Percentiles rank a stretch among this genome's conserved stretches.
Conservation (phyloP, 2,797 vertebrate genomes). For the Sorex maritimensis region DNA sequence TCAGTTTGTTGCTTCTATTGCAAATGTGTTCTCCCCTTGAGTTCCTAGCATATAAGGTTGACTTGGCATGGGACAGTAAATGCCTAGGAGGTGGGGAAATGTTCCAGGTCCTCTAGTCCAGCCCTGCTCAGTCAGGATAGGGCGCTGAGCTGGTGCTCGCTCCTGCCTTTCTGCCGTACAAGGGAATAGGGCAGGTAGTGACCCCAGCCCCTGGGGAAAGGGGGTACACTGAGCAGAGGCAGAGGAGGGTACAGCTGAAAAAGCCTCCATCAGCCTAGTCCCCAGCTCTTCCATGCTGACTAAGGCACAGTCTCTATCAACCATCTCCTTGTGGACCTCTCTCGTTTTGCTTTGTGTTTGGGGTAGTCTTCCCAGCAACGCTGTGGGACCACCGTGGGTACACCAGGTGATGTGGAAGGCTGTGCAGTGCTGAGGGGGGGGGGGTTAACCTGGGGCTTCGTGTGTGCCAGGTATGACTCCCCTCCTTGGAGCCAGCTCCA, state of each 20-base stretch:
- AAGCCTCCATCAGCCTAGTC: neutral
- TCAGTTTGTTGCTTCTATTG: neutral
- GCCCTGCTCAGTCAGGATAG: neutral
- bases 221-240: rapidly evolving
- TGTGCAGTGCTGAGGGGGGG: too few species aligned
- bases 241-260: neutral
- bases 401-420: too few species aligned
- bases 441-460: too few species aligned
- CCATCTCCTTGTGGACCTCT: neutral
- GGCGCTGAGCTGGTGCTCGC: neutral
- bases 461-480: too few species aligned
- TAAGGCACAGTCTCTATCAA: neutral
- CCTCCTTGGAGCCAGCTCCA: too few species aligned
- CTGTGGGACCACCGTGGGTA: too few species aligned
- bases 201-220: neutral
- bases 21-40: neutral
- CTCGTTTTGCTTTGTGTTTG: too few species aligned
- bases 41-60: neutral
- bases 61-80: neutral
- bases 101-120: neutral
- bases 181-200: neutral
- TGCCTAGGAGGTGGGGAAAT: neutral
- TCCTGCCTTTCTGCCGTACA: neutral
- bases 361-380: too few species aligned
- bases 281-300: neutral